Conservation (phyloP, 1,140 invertebrate genomes). For the Drosophila sproati region DNA sequence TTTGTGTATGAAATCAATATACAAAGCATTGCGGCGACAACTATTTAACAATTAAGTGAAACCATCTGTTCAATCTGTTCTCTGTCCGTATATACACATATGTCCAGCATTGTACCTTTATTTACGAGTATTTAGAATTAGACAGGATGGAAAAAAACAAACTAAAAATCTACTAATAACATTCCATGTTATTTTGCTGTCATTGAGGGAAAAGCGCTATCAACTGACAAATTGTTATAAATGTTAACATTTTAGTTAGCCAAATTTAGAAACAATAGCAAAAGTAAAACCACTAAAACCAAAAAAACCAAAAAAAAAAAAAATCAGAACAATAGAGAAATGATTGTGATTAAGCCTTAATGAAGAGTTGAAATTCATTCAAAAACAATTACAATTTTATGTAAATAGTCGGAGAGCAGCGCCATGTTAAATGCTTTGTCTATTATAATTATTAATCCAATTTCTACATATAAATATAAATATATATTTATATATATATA, state of each 20-base stretch:
- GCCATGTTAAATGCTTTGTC: conserved; percentile 39
- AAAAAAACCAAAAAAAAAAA: not conserved
- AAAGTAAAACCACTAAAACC: conserved; percentile 41
- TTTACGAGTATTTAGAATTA: conserved; percentile 18
- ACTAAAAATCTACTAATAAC: conserved; percentile 51
- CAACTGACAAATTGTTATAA: conserved; percentile 39
- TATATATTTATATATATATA: conserved; percentile 18
- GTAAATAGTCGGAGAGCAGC: conserved; percentile 53
- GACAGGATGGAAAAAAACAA: conserved; percentile 3
- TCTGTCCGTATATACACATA: conserved; percentile 34
- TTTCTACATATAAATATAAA: conserved; percentile 13
- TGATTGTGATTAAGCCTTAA: conserved; percentile 72
- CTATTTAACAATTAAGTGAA: conserved; percentile 25
- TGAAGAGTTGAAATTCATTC: conserved; percentile 56
- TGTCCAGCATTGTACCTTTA: conserved; percentile 19
- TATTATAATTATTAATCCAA: conserved; percentile 38
- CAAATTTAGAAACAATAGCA: conserved; percentile 66
- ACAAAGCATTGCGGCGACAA: conserved; percentile 16
- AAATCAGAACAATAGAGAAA: conserved; percentile 64
- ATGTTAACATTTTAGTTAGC: conserved; percentile 71
- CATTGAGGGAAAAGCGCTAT: conserved; percentile 32
- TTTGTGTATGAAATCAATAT: conserved; percentile 17
- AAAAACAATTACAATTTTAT: conserved; percentile 54
- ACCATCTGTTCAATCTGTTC: conserved; percentile 31
- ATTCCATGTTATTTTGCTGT: conserved; percentile 68